Evolutionary conservation across 64 coral and sea anemone species (phyloP), one percentile per base, ranked within the genome.

Genomic region (Cladopsammia gracilis): DNA sequence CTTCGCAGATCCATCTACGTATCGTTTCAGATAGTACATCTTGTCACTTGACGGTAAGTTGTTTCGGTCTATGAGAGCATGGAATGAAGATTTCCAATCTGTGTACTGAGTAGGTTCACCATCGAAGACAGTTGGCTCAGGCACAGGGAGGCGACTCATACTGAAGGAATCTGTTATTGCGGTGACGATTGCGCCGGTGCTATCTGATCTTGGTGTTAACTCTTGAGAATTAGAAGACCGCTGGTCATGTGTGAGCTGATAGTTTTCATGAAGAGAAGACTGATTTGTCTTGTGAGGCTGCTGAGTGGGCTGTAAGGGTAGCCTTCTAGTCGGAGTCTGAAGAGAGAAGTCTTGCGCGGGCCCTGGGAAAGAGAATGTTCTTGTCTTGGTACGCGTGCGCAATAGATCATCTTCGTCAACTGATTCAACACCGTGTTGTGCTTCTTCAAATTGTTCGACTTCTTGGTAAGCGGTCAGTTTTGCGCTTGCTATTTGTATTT

Each of bases 21-120:
- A 86, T 44, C 48, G 25, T 52, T 64, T 86, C 4, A 86, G 51
- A 52, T 86, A 70, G 47, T 68, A 70, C 56, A 86, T 86, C 83
- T 86, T 86, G 3, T 86, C 83, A 42, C 62, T n/a, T n/a, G n/a
- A n/a, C n/a, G n/a, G n/a, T n/a, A n/a, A n/a, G n/a, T n/a, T n/a
- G n/a, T 86, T 86, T 50, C 77, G 48, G 48, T 79, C 13, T 54
- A 79, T 79, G 3, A 79, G 77, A 52, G 77, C 56, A 56, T 79
- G 48, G 46, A 86, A 86, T 62, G 64, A 64, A 6, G 45, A 68
- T 48, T 70, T 86, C 83, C 83, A 86, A 50, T 86, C 62, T 34
- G 34, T 34, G 49, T 86, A 86, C 14, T 42, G 83, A 47, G 70
- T 65, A 48, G 64, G 83, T 43, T 86, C 83, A 15, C 83, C 83